phyloP scores from a whole-genome alignment of 2,888 invertebrate species.

The Pogonocherus hispidulus region DNA sequence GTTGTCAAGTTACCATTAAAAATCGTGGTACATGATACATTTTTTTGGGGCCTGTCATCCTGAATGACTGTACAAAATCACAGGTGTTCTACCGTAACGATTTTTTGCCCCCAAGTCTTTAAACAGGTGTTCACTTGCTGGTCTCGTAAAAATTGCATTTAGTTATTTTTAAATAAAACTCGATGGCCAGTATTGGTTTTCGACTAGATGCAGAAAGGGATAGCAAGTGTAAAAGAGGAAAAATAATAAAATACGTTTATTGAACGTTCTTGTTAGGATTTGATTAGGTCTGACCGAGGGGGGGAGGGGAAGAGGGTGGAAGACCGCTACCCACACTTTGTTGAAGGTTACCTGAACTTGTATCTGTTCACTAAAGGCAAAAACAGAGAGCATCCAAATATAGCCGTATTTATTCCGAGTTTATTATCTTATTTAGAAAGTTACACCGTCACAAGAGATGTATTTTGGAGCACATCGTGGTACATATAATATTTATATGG shows the following conservation, averaged over 20 bases:
- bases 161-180: slow-evolving; percentile 33
- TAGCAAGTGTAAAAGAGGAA: slow-evolving; percentile 25
- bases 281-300: slow-evolving; percentile 24
- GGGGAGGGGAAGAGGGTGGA: slow-evolving; percentile 14
- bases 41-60: slow-evolving; percentile 23
- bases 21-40: slow-evolving; percentile 18
- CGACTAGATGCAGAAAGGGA: slow-evolving; percentile 14
- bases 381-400: slow-evolving; percentile 14
- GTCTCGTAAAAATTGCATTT: slow-evolving; percentile 38
- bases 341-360: slow-evolving; percentile 26
- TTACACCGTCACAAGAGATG: too few species aligned
- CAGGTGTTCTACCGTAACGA: slow-evolving; percentile 43
- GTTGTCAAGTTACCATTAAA: slow-evolving; percentile 19
- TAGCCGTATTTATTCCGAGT: slow-evolving; percentile 10
- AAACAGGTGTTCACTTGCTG: slow-evolving; percentile 39
- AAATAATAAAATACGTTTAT: slow-evolving; percentile 32
- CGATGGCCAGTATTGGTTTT: slow-evolving; percentile 25
- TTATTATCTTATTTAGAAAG: slow-evolving; percentile 5
- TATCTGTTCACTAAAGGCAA: slow-evolving; percentile 19
- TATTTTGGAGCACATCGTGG: too few species aligned
- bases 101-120: slow-evolving; percentile 35
- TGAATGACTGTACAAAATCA: slow-evolving; percentile 37
- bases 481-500: too few species aligned
- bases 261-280: slow-evolving; percentile 32
- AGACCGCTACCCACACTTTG: slow-evolving; percentile 32